A percentile compares a stretch with the other conserved stretches of the same genome.
Conservation (phyloP, 2,888 invertebrate species). For the Polymixis flavicincta region DNA sequence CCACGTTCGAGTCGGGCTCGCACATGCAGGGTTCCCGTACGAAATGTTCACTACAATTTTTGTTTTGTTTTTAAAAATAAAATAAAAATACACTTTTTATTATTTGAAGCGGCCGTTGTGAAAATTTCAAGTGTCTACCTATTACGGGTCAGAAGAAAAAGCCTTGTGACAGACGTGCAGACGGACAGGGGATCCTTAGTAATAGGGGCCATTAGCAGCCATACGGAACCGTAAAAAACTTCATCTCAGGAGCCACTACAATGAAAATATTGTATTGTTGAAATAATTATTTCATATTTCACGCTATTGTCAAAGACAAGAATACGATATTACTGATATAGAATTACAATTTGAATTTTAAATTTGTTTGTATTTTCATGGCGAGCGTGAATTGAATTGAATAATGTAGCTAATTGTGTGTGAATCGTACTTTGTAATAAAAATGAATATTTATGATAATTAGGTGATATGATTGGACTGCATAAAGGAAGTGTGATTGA, state of each 20-base stretch:
- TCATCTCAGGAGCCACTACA: slow-evolving; percentile 81
- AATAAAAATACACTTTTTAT: too few species aligned
- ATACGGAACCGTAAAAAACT: slow-evolving; percentile 51
- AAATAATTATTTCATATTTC: slow-evolving; percentile 85
- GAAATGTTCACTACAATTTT: too few species aligned
- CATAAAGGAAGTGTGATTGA: slow-evolving; percentile 73
- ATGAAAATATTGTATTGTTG: slow-evolving; percentile 85
- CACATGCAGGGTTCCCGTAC: neutral
- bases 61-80: neutral
- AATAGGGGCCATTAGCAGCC: neutral
- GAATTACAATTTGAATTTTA: slow-evolving; percentile 87
- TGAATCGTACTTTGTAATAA: slow-evolving; percentile 79
- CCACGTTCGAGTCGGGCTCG: neutral
- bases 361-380: slow-evolving; percentile 83
- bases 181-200: neutral
- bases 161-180: neutral
- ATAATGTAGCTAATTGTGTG: slow-evolving; percentile 90
- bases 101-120: neutral
- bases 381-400: slow-evolving; percentile 78
- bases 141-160: neutral
- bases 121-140: neutral
- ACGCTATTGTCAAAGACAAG: slow-evolving; percentile 79
- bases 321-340: slow-evolving; percentile 81
- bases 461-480: slow-evolving; percentile 69
- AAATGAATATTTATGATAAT: slow-evolving; percentile 87